Percentiles rank a stretch among this genome's conserved stretches.
These are phyloP conservation scores for Drosophila trapezifrons DNA, from an alignment of 1,140 invertebrate genomes.

Conservation along the genomic window DNA sequence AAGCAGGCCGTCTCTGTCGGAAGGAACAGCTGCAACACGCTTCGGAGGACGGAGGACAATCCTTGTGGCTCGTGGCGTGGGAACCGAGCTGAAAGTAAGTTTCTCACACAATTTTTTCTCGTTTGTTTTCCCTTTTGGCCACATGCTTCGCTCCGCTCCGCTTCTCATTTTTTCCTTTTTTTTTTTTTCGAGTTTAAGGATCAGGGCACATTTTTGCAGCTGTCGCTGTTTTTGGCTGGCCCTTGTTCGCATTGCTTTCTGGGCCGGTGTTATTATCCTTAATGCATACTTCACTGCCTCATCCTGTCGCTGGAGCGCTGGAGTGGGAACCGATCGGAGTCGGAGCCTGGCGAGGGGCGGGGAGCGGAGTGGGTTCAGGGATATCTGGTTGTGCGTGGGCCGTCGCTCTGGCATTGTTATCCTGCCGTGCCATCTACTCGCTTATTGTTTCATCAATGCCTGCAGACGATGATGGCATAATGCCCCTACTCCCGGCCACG, in stretches of 20 bases:
- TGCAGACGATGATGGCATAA: slow-evolving; percentile 82
- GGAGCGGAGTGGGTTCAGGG: slow-evolving; percentile 9
- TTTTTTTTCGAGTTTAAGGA: slow-evolving; percentile 69
- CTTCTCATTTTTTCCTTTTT: slow-evolving; percentile 29
- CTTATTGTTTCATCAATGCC: slow-evolving; percentile 82
- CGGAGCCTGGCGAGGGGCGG: slow-evolving; percentile 16
- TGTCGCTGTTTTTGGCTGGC: slow-evolving; percentile 73
- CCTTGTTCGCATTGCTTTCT: slow-evolving; percentile 70
- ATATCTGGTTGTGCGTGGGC: slow-evolving; percentile 69
- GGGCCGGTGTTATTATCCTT: slow-evolving; percentile 82
- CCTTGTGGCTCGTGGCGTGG: slow-evolving; percentile 84
- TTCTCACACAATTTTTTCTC: slow-evolving; percentile 84
- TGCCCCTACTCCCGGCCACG: slow-evolving; percentile 32
- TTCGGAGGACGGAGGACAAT: slow-evolving; percentile 74
- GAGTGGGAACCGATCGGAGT: slow-evolving; percentile 20
- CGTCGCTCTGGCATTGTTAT: slow-evolving; percentile 68
- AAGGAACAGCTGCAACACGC: slow-evolving; percentile 75
- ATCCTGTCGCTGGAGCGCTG: slow-evolving; percentile 55
- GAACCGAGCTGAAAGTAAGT: slow-evolving; percentile 84
- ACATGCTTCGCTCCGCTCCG: slow-evolving; percentile 78
- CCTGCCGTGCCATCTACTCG: slow-evolving; percentile 74
- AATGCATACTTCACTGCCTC: slow-evolving; percentile 81
- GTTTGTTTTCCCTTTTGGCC: slow-evolving; percentile 83
- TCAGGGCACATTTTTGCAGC: slow-evolving; percentile 83
- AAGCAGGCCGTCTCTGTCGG: slow-evolving; percentile 9